These are phyloP conservation scores for Macrotrachela quadricornifera DNA, from an alignment of 1,140 invertebrate species.

Conservation along the genomic window DNA sequence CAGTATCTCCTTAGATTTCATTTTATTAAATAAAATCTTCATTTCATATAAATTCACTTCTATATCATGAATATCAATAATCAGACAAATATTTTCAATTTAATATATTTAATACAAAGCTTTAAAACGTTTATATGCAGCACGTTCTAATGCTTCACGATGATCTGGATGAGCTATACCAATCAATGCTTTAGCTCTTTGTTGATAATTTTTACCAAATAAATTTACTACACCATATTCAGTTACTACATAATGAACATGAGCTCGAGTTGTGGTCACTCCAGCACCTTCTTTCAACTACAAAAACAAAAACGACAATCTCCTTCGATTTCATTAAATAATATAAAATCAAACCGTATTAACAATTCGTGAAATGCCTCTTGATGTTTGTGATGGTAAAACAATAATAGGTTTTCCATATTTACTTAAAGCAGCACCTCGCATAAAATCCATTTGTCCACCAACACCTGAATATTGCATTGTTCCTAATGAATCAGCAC, in stretches of 20 bases:
- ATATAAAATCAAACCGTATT: no score
- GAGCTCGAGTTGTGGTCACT: slow-evolving; percentile 70
- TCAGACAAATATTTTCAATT: no score
- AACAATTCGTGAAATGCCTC: slow-evolving; percentile 67
- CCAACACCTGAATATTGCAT: slow-evolving; percentile 40
- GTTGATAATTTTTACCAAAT: slow-evolving; percentile 66
- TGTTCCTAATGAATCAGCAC: slow-evolving; percentile 71
- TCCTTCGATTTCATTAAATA: neutral
- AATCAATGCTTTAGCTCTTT: slow-evolving; percentile 68
- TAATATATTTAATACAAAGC: no score
- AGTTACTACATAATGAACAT: slow-evolving; percentile 76
- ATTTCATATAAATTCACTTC: no score
- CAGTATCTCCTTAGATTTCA: no score
- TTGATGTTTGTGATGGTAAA: slow-evolving; percentile 57
- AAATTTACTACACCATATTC: slow-evolving; percentile 70
- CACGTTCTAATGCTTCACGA: slow-evolving; percentile 22
- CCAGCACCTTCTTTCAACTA: slow-evolving; percentile 49
- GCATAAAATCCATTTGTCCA: slow-evolving; percentile 83
- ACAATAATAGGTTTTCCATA: slow-evolving; percentile 78
- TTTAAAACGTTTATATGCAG: no score
- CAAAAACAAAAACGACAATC: neutral
- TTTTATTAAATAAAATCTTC: no score
- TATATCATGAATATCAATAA: no score
- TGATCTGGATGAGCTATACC: slow-evolving; percentile 71
- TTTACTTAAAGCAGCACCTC: slow-evolving; percentile 66